Conservation (phyloP, 2,888 invertebrate genomes). For the Caradrina clavipalpis region DNA sequence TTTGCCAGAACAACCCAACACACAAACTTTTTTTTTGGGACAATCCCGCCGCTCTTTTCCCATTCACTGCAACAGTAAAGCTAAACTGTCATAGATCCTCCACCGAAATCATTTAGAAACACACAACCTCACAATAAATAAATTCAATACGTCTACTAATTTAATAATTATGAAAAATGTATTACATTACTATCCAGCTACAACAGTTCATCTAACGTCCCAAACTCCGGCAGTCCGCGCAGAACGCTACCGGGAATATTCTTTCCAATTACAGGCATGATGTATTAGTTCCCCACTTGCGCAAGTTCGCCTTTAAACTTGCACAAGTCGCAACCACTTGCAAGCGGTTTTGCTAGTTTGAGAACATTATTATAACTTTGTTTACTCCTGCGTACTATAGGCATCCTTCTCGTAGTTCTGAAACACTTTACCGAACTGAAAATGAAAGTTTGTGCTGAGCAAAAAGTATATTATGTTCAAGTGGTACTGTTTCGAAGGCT, state of each 20-base stretch:
- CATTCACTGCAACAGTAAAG: too few species aligned
- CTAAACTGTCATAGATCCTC: too few species aligned
- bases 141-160: too few species aligned
- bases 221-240: too few species aligned
- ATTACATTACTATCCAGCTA: too few species aligned
- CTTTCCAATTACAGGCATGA: conserved; percentile 18
- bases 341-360: conserved; percentile 27
- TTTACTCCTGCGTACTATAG: conserved; percentile 9
- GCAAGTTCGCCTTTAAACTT: conserved; percentile 27
- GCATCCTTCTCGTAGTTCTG: conserved; percentile 17
- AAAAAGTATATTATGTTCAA: background rate
- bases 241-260: background rate
- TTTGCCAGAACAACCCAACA: too few species aligned
- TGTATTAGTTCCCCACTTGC: conserved; percentile 3
- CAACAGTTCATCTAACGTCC: too few species aligned
- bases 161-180: too few species aligned
- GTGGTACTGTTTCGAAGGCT: background rate
- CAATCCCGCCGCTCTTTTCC: too few species aligned
- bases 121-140: too few species aligned
- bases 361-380: conserved; percentile 43
- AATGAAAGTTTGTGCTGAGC: conserved; percentile 1
- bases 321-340: conserved; percentile 31
- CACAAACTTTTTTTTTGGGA: too few species aligned
- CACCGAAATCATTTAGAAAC: too few species aligned
- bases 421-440: conserved; percentile 17